These are phyloP conservation scores for Glaucidium brasilianum DNA, from an alignment of 2,113 vertebrate genomes.

Conservation along the genomic window DNA sequence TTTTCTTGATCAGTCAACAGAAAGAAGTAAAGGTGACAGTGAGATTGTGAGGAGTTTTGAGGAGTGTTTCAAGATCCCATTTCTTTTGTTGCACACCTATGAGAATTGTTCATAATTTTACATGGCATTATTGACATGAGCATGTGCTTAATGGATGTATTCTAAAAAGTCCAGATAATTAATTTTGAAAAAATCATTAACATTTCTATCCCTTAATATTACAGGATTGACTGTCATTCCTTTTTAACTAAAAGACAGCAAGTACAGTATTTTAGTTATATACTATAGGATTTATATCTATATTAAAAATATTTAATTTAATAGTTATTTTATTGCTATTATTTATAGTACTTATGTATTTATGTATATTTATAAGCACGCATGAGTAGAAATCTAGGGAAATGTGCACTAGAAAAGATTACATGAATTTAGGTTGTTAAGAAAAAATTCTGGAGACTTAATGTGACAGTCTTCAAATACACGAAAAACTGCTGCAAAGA, in stretches of 20 bases:
- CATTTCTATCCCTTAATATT: neutral
- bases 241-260: neutral
- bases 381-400: neutral
- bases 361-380: neutral
- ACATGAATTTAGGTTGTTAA: neutral
- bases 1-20: neutral
- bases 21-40: neutral
- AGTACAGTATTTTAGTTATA: neutral
- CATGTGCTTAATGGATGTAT: neutral
- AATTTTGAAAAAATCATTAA: neutral
- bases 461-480: neutral
- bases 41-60: neutral
- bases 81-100: neutral
- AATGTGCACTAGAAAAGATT: neutral
- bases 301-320: neutral
- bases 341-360: neutral
- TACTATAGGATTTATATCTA: neutral
- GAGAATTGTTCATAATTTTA: neutral
- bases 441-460: neutral
- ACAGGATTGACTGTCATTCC: neutral
- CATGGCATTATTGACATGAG: neutral
- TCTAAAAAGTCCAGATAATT: neutral
- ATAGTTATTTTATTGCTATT: neutral
- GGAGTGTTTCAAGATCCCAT: neutral
- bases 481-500: neutral